phyloP scores from a whole-genome alignment of 1,140 invertebrate genomes.

The Idris sp. region DNA sequence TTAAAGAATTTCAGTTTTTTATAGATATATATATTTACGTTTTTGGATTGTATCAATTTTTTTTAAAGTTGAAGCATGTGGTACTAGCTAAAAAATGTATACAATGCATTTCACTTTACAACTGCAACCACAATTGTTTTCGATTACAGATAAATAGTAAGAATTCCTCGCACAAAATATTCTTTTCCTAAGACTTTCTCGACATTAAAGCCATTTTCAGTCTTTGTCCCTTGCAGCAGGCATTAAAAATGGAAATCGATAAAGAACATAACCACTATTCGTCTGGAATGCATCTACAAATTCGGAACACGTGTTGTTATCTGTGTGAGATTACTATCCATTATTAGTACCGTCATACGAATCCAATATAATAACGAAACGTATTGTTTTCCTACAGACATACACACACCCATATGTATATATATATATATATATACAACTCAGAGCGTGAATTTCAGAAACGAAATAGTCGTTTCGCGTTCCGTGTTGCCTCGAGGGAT shows the following conservation, averaged over 20 bases:
- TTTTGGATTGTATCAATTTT: no score
- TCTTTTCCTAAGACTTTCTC: no score
- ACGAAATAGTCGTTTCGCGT: conserved; percentile 49
- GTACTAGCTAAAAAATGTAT: no score
- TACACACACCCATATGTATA: conserved; percentile 16
- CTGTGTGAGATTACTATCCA: conserved; percentile 42
- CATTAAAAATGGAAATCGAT: conserved; percentile 20
- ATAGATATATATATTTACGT: no score
- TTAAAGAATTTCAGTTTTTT: no score
- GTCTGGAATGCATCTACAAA: conserved; percentile 15
- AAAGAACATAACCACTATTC: conserved; percentile 26
- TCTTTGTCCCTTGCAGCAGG: no score
- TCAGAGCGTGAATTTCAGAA: conserved; percentile 50
- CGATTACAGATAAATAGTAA: no score
- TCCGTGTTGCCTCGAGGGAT: conserved; percentile 37
- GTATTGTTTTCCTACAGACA: conserved; percentile 59
- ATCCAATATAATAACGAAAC: conserved; percentile 61
- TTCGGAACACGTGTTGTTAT: conserved; percentile 14
- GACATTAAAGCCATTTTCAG: no score
- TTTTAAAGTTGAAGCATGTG: no score
- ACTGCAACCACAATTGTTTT: no score
- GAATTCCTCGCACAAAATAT: no score
- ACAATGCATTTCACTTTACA: no score
- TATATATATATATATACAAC: conserved; percentile 35
- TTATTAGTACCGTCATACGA: conserved; percentile 40